Conservation (phyloP, 2,113 vertebrate genomes). For the Tragelaphus scriptus region DNA sequence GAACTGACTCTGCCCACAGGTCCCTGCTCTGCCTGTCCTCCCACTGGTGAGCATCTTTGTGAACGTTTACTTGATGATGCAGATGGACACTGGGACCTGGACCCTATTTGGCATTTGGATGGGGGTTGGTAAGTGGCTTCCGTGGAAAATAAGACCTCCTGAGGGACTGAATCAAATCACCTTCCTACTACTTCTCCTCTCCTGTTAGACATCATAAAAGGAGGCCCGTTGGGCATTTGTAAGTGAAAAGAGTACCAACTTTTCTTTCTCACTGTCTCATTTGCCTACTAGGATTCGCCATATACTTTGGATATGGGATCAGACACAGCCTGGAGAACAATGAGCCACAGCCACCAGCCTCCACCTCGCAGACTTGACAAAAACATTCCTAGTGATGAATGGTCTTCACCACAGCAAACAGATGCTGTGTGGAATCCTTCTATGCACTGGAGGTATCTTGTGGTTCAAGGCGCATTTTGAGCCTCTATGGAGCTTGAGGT, state of each 20-base stretch:
- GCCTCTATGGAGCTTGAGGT: neutral
- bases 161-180: neutral
- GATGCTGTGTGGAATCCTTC: neutral
- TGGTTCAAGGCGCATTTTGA: too few species aligned
- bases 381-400: neutral
- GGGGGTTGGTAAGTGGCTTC: slow-evolving; percentile 80
- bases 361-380: neutral
- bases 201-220: neutral
- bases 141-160: neutral
- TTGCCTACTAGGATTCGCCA: slow-evolving; percentile 82
- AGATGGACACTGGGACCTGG: slow-evolving; percentile 81
- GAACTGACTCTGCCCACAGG: neutral
- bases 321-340: slow-evolving; percentile 78
- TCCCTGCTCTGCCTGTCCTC: slow-evolving; percentile 64
- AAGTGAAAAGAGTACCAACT: fast-evolving
- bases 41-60: slow-evolving; percentile 68
- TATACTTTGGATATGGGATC: slow-evolving; percentile 92
- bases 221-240: neutral
- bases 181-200: neutral
- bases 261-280: neutral
- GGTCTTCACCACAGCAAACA: neutral
- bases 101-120: slow-evolving; percentile 87
- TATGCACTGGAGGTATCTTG: neutral
- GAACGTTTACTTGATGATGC: slow-evolving; percentile 94
- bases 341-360: neutral